phyloP scores from a whole-genome alignment of 2,797 vertebrate species.

The Sphenodon punctatus region DNA sequence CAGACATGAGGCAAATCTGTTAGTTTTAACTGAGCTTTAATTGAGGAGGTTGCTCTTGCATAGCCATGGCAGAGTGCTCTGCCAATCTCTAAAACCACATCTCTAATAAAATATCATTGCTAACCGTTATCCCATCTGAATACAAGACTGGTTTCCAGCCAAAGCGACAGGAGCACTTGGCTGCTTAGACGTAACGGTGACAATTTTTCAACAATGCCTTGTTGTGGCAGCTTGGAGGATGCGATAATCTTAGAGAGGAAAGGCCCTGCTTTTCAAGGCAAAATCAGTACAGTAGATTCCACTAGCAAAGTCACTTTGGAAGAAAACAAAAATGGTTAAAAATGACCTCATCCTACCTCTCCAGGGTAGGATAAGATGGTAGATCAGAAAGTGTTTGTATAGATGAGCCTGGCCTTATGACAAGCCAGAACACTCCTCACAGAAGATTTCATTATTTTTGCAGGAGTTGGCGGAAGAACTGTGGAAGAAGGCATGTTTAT shows the following conservation, averaged over 20 bases:
- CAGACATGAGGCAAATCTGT: slow-evolving; percentile 28
- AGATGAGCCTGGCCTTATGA: not conserved
- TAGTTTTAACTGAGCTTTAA: slow-evolving; percentile 39
- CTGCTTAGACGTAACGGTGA: slow-evolving; percentile 13
- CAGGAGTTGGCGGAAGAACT: not conserved
- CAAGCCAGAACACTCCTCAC: not conserved
- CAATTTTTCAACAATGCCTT: not conserved
- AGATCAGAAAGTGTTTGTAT: not conserved
- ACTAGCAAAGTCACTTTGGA: not conserved
- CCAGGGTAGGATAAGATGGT: not conserved
- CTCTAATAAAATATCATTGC: slow-evolving; percentile 42
- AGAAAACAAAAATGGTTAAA: not conserved
- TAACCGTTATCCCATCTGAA: slow-evolving; percentile 27
- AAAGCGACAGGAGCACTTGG: slow-evolving; percentile 37
- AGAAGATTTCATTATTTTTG: not conserved
- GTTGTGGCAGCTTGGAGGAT: slow-evolving; percentile 10
- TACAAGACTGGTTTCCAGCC: slow-evolving; percentile 4
- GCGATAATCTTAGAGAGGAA: not conserved
- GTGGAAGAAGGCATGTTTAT: not conserved
- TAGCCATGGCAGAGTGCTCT: slow-evolving; percentile 24
- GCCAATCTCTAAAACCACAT: slow-evolving; percentile 27
- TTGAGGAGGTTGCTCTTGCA: slow-evolving; percentile 53
- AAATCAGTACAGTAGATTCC: not conserved
- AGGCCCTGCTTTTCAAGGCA: not conserved
- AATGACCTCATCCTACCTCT: not conserved